phyloP scores from a whole-genome alignment of 2,113 vertebrate species.

The Eleginops maclovinus region DNA sequence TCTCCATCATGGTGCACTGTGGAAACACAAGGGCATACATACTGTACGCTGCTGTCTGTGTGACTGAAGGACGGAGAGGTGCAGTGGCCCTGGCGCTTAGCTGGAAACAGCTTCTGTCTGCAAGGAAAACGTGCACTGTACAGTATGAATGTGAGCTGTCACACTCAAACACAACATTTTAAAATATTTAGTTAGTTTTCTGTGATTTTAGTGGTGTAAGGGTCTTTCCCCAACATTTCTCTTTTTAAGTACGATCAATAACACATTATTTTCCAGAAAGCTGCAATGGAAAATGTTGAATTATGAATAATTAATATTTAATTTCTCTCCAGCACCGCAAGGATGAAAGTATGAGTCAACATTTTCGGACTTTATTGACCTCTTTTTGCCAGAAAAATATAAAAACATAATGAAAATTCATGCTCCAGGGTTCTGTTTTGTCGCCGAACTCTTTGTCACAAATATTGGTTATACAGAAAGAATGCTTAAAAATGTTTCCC shows the following conservation, averaged over 20 bases:
- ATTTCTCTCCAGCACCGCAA: slow-evolving; percentile 9
- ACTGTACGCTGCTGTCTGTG: slow-evolving; percentile 10
- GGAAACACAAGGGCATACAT: slow-evolving; percentile 4
- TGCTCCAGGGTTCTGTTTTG: not conserved
- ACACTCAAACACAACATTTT: not conserved
- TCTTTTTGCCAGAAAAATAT: not conserved
- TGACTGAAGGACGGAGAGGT: slow-evolving; percentile 17
- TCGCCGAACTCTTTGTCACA: not conserved
- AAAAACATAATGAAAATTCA: too few species aligned
- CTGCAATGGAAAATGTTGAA: slow-evolving; percentile 15
- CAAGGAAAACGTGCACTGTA: not conserved
- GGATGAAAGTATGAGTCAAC: not conserved
- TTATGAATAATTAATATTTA: slow-evolving; percentile 12
- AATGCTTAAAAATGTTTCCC: not conserved
- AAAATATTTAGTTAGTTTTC: not conserved
- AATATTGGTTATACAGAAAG: not conserved
- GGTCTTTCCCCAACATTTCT: not conserved
- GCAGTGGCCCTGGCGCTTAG: slow-evolving; percentile 13
- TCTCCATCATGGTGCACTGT: slow-evolving; percentile 33
- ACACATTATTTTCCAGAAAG: not conserved
- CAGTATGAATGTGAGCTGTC: not conserved
- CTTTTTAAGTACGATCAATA: not conserved
- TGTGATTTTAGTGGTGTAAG: not conserved
- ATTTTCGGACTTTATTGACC: not conserved
- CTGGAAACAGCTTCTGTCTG: slow-evolving; percentile 24